These are phyloP conservation scores for Delichon dasypus DNA, from an alignment of 2,797 vertebrate species.

Conservation along the genomic window DNA sequence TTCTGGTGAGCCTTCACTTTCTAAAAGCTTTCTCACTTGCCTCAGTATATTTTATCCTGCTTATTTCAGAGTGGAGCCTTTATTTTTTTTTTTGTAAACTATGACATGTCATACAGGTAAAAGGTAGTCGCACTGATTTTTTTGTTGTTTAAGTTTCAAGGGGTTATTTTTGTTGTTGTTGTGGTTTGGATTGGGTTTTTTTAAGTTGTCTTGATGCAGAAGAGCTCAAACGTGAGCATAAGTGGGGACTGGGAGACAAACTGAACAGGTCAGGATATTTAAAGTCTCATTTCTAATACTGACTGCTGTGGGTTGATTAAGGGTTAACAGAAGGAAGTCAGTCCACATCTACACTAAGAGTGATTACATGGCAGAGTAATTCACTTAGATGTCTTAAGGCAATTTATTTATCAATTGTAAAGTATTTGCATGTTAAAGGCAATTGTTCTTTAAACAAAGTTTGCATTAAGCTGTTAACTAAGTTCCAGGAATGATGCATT, in stretches of 20 bases:
- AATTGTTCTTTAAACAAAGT: conserved; percentile 62
- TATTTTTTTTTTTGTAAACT: neutral
- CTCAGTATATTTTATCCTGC: neutral
- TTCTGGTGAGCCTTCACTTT: neutral
- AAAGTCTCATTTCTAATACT: neutral
- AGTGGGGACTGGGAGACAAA: neutral
- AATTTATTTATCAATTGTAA: conserved; percentile 48
- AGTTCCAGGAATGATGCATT: conserved; percentile 62
- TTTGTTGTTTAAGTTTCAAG: neutral
- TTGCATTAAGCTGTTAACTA: conserved; percentile 48
- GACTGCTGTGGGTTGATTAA: neutral
- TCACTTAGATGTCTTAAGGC: conserved; percentile 4
- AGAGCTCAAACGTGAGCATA: neutral
- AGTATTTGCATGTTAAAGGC: conserved; percentile 49
- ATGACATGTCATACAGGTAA: neutral
- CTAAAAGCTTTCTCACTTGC: neutral
- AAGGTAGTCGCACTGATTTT: neutral
- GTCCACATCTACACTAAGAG: neutral
- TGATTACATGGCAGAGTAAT: conserved; percentile 38
- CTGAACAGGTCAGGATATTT: neutral
- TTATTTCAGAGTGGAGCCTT: neutral
- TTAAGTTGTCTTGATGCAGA: neutral
- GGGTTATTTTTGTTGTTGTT: too few species aligned
- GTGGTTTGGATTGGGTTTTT: neutral
- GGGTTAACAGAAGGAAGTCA: neutral